phyloP scores from a whole-genome alignment of 2,113 vertebrate species.

The Paedocypris sp. region DNA sequence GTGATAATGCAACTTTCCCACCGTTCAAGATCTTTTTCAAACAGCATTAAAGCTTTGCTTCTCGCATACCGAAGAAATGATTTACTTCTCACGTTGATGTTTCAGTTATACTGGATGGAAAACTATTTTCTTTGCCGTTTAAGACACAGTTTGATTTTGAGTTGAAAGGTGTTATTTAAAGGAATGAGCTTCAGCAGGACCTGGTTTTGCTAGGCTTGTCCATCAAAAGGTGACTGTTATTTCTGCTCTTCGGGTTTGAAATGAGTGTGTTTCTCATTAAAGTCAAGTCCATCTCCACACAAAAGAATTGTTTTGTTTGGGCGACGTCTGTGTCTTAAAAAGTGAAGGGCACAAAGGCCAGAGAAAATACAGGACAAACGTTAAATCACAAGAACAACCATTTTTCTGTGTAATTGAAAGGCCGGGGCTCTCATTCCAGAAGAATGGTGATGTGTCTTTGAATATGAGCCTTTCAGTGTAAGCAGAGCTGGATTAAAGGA shows the following conservation, averaged over 20 bases:
- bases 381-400: slow-evolving; percentile 29
- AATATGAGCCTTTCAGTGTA: not conserved
- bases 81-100: too few relatives aligned
- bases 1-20: too few relatives aligned
- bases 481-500: too few relatives aligned
- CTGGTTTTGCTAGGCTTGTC: not conserved
- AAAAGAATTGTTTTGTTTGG: slow-evolving; percentile 25
- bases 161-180: not conserved
- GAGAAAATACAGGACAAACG: slow-evolving; percentile 33
- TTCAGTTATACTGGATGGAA: too few relatives aligned
- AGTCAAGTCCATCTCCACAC: slow-evolving; percentile 7
- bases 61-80: too few relatives aligned
- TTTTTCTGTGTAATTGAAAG: slow-evolving; percentile 34
- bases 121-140: not conserved
- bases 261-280: slow-evolving; percentile 32
- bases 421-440: slow-evolving; percentile 3
- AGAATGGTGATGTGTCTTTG: not conserved
- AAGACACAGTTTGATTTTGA: not conserved
- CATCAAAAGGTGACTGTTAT: slow-evolving; percentile 7
- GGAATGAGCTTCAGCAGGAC: not conserved
- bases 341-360: slow-evolving; percentile 15
- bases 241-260: slow-evolving; percentile 10
- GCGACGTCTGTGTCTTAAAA: slow-evolving; percentile 19
- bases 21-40: too few relatives aligned
- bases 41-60: not conserved